Evolutionary conservation across 2,797 vertebrate species (phyloP).

Genomic region (Mus minutoides): DNA sequence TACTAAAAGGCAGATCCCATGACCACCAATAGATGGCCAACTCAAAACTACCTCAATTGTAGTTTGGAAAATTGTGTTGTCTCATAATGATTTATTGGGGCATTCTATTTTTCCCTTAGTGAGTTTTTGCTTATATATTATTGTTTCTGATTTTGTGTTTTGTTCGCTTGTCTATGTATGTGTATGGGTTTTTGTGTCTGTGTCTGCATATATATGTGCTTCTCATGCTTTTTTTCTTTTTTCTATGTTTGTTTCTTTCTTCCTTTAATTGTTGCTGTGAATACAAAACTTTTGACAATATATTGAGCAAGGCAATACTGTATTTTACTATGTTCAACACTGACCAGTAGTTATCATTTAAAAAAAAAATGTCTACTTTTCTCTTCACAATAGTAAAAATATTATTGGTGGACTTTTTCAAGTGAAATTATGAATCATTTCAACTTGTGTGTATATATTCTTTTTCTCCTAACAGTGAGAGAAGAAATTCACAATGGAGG

Average conservation of each 20-base stretch:
- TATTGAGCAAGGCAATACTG: constrained; percentile 50
- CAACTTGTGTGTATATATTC: not conserved
- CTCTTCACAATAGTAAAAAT: constrained; percentile 2
- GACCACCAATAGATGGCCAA: not conserved
- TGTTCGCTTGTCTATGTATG: not conserved
- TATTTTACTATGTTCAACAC: constrained; percentile 54
- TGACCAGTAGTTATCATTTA: not conserved
- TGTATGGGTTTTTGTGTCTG: not conserved
- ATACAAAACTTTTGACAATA: constrained; percentile 75
- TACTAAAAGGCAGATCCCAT: not conserved
- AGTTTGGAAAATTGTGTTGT: not conserved
- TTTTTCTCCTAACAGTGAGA: not conserved
- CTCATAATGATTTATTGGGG: not conserved
- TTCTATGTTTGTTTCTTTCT: constrained; percentile 26
- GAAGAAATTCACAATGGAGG: constrained; percentile 35
- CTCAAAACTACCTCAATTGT: not conserved
- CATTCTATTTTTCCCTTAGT: not conserved
- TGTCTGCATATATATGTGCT: not conserved
- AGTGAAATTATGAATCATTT: constrained; percentile 47
- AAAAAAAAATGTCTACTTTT: constrained; percentile 52
- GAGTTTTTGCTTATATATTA: not conserved
- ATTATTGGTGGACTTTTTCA: constrained; percentile 35
- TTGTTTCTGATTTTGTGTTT: not conserved
- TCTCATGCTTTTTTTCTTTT: not conserved
- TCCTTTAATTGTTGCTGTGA: constrained; percentile 82